phyloP scores from a whole-genome alignment of 2,113 vertebrate species.

The human region DNA sequence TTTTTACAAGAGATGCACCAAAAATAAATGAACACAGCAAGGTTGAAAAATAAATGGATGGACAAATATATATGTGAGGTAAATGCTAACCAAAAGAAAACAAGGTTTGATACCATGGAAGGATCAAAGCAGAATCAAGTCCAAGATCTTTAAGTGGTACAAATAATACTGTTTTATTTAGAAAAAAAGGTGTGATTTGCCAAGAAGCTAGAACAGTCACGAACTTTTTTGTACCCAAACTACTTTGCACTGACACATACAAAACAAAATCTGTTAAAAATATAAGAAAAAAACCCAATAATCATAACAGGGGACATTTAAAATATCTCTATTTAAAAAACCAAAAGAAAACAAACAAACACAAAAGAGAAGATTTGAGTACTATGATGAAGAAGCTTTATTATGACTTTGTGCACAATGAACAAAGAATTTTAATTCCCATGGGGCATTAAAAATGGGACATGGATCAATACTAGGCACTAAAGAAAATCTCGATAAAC shows the following conservation, averaged over 20 bases:
- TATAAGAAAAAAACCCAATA: neutral
- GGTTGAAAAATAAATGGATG: neutral
- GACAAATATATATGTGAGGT: neutral
- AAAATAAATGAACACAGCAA: neutral
- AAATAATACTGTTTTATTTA: conserved; percentile 48
- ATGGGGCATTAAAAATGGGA: conserved; percentile 28
- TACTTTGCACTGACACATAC: neutral
- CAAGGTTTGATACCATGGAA: neutral
- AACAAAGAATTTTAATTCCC: conserved; percentile 37
- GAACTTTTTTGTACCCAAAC: conserved; percentile 8
- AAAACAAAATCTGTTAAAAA: conserved; percentile 32
- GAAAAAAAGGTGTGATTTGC: neutral
- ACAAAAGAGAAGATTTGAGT: neutral
- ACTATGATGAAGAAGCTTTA: neutral
- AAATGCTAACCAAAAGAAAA: conserved; percentile 13
- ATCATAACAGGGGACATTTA: neutral
- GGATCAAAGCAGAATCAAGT: neutral
- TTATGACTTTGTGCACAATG: neutral
- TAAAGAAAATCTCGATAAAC: conserved; percentile 12
- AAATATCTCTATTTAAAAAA: neutral
- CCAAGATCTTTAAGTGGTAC: conserved; percentile 40
- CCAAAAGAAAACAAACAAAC: neutral
- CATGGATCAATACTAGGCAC: neutral
- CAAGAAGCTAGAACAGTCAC: neutral
- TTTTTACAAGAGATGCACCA: neutral